Conservation (phyloP, 2,888 invertebrate genomes). For the Agrotis puta region DNA sequence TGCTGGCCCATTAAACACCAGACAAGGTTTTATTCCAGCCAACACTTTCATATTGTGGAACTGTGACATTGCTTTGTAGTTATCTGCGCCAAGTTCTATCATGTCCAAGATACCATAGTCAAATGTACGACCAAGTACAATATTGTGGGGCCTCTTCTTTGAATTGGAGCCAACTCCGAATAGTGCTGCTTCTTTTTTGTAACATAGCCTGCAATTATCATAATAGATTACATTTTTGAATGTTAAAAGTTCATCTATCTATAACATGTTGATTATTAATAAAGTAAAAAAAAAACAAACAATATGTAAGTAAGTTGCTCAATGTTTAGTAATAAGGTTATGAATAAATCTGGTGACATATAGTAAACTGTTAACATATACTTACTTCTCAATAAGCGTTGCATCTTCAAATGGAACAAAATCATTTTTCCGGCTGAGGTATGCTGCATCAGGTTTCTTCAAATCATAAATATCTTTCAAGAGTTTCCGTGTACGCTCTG, state of each 20-base stretch:
- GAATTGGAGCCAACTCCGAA: conserved; percentile 98
- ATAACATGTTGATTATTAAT: no score
- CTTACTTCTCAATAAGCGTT: conserved; percentile 94
- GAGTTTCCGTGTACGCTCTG: conserved; percentile 93
- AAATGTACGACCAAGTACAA: conserved; percentile 97
- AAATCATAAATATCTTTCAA: conserved; percentile 96
- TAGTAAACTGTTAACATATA: conserved; percentile 32
- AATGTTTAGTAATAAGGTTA: neutral
- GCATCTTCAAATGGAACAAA: conserved; percentile 98
- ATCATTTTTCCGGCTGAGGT: conserved; percentile 95
- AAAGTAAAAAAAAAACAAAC: no score
- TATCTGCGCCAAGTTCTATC: conserved; percentile 98
- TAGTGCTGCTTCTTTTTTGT: conserved; percentile 96
- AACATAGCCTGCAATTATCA: conserved; percentile 89
- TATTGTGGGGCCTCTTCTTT: conserved; percentile 98
- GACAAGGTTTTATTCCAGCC: conserved; percentile 96
- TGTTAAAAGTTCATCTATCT: no score
- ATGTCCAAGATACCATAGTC: conserved; percentile 98
- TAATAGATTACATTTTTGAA: neutral
- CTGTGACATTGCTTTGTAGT: conserved; percentile 94
- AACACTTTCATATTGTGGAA: conserved; percentile 95
- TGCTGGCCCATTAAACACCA: conserved; percentile 97
- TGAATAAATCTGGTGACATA: neutral
- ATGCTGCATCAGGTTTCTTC: conserved; percentile 96
- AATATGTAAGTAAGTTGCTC: neutral